Evolutionary conservation across 2,113 vertebrate genomes (phyloP), one percentile per base, ranked within the genome.

Genomic region (Zosterops hypoxanthus): DNA sequence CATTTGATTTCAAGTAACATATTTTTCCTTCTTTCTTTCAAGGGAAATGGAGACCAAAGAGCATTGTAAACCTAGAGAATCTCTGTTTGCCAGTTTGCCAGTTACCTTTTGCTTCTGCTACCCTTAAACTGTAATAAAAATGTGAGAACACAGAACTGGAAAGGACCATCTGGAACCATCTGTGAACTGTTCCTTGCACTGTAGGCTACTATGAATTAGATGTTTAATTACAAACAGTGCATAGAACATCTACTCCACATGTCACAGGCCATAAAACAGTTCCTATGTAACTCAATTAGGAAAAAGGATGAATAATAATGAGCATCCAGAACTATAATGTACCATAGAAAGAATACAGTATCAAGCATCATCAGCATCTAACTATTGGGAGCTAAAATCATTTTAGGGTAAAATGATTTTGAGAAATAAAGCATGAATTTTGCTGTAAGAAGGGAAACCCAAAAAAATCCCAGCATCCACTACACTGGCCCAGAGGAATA

Each of bases 111-210:
- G 63, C 56, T 94, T 77, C 59, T 91, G 82, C n/a, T 91, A 77
- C 55, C 55, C 87, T 90, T 96, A 65, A 50, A 65, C 64, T 83
- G n/a, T 94, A 92, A 95, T 22, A 86, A 85, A 97, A 97, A 92
- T 4, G 42, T 86, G 73, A 91, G 83, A 97, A 97, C 47, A 95
- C 72, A 88, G 64, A 86, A 95, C 92, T 95, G 88, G 90, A 95
- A 94, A 94, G 95, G 95, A 97, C 94, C 96, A 96, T 97, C 95
- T 96, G 94, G 91, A 95, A 93, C 94, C 95, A 96, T 97, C 96
- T 95, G 95, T 94, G 88, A 95, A 88, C 86, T 0, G 5, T 91
- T 97, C 88, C 72, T 92, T 28, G 0, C 96, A 64, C 95, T 73
- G 88, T 88, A 94, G 92, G 91, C 91, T 95, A 93, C 96, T 94